These are phyloP conservation scores for Anneissia japonica DNA, from an alignment of 35 echinoderm and acorn worm species.

Conservation along the genomic window DNA sequence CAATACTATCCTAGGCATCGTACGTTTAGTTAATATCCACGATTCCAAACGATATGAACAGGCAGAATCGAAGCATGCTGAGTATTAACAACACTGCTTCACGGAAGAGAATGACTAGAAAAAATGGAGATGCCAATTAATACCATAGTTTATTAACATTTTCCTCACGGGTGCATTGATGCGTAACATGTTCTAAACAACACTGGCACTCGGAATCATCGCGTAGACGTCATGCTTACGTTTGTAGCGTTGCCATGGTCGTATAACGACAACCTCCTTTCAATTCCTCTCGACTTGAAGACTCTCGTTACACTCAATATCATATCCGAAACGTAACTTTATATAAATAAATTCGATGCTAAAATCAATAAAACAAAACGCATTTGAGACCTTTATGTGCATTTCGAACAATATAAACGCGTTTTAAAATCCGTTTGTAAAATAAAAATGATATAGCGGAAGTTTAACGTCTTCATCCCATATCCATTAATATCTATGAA, in stretches of 20 bases:
- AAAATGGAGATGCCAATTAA: neutral
- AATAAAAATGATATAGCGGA: too few relatives aligned
- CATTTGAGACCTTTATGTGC: too few relatives aligned
- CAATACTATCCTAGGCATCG: neutral
- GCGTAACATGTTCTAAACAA: constrained; percentile 1
- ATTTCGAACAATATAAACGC: too few relatives aligned
- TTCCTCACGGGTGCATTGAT: neutral
- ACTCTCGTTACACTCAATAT: neutral
- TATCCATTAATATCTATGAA: too few relatives aligned
- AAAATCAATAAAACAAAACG: neutral
- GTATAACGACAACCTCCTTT: neutral
- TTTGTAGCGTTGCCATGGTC: neutral
- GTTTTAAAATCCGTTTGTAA: too few relatives aligned
- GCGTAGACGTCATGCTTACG: neutral
- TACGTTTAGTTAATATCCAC: neutral
- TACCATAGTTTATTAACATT: neutral
- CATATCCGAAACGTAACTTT: neutral
- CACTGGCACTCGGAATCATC: neutral
- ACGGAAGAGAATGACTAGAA: neutral
- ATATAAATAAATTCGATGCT: neutral
- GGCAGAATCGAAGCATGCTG: neutral
- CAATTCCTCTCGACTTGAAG: neutral
- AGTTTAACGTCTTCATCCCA: too few relatives aligned
- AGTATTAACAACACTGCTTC: too few relatives aligned
- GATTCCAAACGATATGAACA: neutral